Percentiles rank a stretch among this genome's conserved stretches.
These are phyloP conservation scores for Acromyrmex echinatior DNA, from an alignment of 1,140 invertebrate species.

Conservation along the genomic window DNA sequence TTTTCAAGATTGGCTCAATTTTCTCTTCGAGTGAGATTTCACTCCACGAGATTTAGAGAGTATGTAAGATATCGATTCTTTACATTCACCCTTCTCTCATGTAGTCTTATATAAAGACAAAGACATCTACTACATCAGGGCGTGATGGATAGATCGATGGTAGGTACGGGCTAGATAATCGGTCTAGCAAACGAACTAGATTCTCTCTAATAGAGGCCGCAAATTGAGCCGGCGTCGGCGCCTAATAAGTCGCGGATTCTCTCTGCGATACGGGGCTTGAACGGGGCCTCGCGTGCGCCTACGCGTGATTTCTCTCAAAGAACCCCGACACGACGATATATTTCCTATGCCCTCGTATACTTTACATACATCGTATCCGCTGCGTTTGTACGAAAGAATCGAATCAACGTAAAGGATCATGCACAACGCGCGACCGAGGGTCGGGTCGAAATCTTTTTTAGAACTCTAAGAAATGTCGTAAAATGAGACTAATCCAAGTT, in stretches of 20 bases:
- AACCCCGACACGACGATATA: conserved; percentile 75
- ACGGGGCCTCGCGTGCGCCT: conserved; percentile 64
- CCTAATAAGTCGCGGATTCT: conserved; percentile 80
- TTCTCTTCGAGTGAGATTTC: too few relatives aligned
- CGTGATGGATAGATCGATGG: not conserved
- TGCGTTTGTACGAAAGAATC: conserved; percentile 9
- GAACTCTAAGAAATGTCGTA: not conserved
- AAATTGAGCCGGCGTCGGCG: conserved; percentile 75
- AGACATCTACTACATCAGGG: not conserved
- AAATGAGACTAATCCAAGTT: conserved; percentile 9
- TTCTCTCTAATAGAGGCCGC: conserved; percentile 67
- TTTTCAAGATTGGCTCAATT: too few relatives aligned
- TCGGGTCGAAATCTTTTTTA: not conserved
- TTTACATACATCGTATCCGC: conserved; percentile 52
- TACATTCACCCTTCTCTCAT: not conserved
- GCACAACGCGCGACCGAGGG: conserved; percentile 1
- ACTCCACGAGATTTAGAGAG: too few relatives aligned
- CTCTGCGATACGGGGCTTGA: conserved; percentile 39
- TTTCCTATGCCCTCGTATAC: conserved; percentile 72
- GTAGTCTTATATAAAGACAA: not conserved
- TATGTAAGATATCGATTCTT: not conserved
- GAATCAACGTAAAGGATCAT: conserved; percentile 36
- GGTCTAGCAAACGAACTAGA: conserved; percentile 61
- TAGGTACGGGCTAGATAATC: conserved; percentile 33
- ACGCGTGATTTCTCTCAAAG: conserved; percentile 75